phyloP scores from a whole-genome alignment of 2,113 vertebrate species.

The Nettapus auritus region DNA sequence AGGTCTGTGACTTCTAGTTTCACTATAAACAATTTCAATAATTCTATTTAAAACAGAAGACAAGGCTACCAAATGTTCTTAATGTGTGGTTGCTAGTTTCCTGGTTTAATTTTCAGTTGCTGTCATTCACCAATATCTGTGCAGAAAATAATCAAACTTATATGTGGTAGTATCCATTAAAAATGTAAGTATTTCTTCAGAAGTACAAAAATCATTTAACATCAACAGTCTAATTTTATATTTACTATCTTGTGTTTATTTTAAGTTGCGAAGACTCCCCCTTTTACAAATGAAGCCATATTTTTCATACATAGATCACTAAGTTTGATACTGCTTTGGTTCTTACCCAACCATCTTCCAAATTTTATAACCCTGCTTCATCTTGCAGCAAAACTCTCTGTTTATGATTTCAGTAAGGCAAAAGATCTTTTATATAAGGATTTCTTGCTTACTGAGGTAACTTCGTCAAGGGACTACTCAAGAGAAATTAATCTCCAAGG shows the following conservation, averaged over 20 bases:
- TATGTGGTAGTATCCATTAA: neutral
- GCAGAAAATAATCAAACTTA: neutral
- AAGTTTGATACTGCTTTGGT: neutral
- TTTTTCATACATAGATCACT: neutral
- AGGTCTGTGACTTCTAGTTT: neutral
- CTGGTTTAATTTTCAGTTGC: neutral
- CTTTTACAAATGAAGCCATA: neutral
- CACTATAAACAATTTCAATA: neutral
- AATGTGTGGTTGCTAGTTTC: neutral
- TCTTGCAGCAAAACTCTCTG: neutral
- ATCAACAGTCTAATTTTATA: neutral
- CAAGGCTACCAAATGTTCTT: neutral
- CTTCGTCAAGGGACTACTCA: neutral
- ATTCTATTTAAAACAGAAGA: constrained; percentile 1
- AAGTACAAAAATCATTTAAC: neutral
- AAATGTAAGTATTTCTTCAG: neutral
- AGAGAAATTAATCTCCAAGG: neutral
- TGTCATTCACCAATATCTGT: neutral
- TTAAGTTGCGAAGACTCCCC: neutral
- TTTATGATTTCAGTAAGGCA: neutral
- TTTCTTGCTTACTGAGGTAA: neutral
- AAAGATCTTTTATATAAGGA: neutral
- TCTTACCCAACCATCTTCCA: neutral
- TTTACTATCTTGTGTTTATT: neutral
- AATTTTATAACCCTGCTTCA: neutral